Conservation (phyloP, 2,113 vertebrate genomes). For the Phoenicopterus ruber region DNA sequence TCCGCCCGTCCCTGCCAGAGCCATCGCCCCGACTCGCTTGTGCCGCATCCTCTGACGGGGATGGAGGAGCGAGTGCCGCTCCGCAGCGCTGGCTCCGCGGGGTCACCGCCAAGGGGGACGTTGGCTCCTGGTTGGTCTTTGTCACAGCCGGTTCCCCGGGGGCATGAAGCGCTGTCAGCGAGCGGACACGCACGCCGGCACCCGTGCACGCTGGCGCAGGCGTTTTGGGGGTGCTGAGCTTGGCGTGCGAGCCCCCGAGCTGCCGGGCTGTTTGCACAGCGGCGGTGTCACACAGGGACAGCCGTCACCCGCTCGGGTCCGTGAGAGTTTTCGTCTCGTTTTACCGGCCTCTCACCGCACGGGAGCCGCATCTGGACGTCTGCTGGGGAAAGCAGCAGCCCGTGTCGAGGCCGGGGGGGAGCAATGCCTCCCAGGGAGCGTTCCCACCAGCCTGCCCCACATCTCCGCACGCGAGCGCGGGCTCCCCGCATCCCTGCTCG, state of each 20-base stretch:
- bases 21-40: rapidly evolving
- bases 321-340: rapidly evolving
- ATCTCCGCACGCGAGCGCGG: rapidly evolving
- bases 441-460: neutral
- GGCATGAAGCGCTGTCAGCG: neutral
- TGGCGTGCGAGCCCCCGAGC: neutral
- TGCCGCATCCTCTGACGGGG: neutral
- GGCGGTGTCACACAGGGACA: too few species aligned
- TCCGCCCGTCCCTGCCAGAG: neutral
- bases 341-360: neutral
- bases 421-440: neutral
- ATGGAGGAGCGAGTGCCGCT: neutral
- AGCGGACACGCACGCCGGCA: rapidly evolving
- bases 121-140: neutral
- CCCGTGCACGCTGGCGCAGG: rapidly evolving
- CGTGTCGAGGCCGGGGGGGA: rapidly evolving
- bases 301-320: rapidly evolving
- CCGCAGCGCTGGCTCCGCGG: neutral
- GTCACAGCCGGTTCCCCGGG: neutral
- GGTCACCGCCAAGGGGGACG: neutral
- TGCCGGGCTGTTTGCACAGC: neutral
- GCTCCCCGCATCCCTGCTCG: rapidly evolving
- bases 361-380: rapidly evolving
- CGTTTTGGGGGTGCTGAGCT: neutral
- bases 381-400: neutral